Percentiles rank a stretch among this genome's conserved stretches.
These are phyloP conservation scores for Pogoniulus pusillus DNA, from an alignment of 2,797 vertebrate species.

Conservation along the genomic window DNA sequence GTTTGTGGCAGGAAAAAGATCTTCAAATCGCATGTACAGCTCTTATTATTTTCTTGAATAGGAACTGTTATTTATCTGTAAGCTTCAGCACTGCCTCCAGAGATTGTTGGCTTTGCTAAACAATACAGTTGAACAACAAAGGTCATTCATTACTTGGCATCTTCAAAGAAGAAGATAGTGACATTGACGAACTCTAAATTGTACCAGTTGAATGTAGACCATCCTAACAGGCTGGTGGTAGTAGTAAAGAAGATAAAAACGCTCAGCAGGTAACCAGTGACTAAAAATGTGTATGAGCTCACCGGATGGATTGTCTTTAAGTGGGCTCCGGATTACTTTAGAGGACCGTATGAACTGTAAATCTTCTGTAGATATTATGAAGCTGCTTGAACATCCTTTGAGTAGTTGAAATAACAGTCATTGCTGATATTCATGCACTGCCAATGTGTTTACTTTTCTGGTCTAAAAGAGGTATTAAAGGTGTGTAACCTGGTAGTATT, in stretches of 20 bases:
- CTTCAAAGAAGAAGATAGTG: conserved; percentile 7
- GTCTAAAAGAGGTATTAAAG: background rate
- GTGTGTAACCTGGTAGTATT: background rate
- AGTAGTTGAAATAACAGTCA: background rate
- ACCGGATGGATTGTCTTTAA: background rate
- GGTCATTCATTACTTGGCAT: background rate
- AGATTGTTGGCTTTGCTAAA: background rate
- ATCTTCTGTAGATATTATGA: background rate
- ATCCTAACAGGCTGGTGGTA: background rate
- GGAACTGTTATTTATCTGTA: background rate
- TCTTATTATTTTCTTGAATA: background rate
- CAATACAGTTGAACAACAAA: background rate
- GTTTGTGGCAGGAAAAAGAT: background rate
- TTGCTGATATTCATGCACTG: background rate
- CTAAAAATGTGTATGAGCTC: background rate
- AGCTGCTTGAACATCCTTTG: background rate
- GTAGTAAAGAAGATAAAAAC: conserved; percentile 23
- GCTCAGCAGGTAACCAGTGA: background rate
- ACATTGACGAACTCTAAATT: background rate
- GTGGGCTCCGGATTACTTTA: background rate
- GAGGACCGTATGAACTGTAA: background rate
- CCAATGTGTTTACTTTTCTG: background rate
- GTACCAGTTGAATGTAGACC: background rate
- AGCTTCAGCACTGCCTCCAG: background rate
- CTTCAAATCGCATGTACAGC: background rate